phyloP scores from a whole-genome alignment of 2,888 invertebrate species.

The Melieria picta region DNA sequence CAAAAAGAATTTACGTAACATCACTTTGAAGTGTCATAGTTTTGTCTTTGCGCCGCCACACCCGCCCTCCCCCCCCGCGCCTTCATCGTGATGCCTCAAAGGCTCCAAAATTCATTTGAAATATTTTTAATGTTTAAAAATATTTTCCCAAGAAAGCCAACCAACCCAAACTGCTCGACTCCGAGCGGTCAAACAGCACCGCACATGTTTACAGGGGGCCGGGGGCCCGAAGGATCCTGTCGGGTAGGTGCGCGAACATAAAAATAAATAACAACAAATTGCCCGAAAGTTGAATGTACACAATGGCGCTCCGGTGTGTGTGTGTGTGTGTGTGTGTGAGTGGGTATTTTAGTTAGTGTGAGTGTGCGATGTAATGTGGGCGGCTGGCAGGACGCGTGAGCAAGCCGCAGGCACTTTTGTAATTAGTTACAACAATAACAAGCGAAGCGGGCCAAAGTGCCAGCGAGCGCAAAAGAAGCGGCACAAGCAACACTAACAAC shows the following conservation, averaged over 20 bases:
- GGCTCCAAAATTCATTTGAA: neutral
- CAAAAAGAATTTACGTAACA: neutral
- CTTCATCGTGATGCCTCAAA: neutral
- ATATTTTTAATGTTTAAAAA: slow-evolving; percentile 7
- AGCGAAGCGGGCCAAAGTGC: neutral
- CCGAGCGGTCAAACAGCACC: too few species aligned
- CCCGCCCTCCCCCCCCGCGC: neutral
- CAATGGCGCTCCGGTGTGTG: neutral
- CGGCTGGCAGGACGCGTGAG: too few species aligned
- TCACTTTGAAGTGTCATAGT: neutral
- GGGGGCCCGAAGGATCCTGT: too few species aligned
- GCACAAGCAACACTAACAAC: too few species aligned
- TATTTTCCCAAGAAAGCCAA: neutral
- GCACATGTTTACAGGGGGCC: too few species aligned
- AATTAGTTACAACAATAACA: slow-evolving; percentile 28
- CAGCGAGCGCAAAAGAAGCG: neutral
- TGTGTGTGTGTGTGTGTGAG: neutral
- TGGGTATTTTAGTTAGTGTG: neutral
- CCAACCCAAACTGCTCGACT: neutral
- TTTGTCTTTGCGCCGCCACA: neutral
- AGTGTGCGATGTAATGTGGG: too few species aligned
- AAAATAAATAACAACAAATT: slow-evolving; percentile 13
- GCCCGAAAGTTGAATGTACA: neutral
- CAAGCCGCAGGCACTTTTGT: slow-evolving; percentile 21
- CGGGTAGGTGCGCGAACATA: slow-evolving; percentile 5